Base-by-base conservation (phyloP, 2,888 invertebrate genomes). In the Catocala fraxini region DNA sequence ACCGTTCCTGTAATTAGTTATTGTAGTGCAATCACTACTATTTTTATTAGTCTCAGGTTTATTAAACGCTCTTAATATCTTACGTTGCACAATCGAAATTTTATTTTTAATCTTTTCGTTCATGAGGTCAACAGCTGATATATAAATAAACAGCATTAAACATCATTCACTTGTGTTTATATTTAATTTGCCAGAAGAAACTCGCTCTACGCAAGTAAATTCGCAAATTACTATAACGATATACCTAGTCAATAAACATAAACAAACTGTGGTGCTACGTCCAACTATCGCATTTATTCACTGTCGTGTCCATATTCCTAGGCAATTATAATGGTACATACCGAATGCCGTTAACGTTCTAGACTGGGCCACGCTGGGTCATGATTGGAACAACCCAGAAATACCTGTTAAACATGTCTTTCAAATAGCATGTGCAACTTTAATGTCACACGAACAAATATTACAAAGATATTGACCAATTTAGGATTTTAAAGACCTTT, bases 351-450 rank as follows among this genome's bases (percentile, higher is more conserved):
- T 80, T 82, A 77, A 61, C 68, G 68, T 63, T 68, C 79, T 78
- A 77, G 79, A 74, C 76, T 74, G 63, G 70, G 65, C 73, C 76
- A 74, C 75, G 75, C 66, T 67, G 68, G 74, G 71, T 71, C 75
- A 74, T 70, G 66, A 70, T 75, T 77, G 59, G 59, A 71, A 64
- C 67, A 75, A 76, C 53, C 71, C 69, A 75, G 76, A 73, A 67
- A 76, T 77, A 82, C 82, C 73, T 68, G 83, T 82, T 81, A 48
- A 57, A 73, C 75, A 68, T 73, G 81, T 72, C 67, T 73, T 69
- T 70, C 42, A 68, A 71, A 68, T 64, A 54, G 54, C 56, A 56
- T 64, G 55, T 61, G 39, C 63, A 65, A 53, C 65, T 68, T 47
- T 70, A 63, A 49, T 75, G 63, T 70, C 65, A 75, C 57, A 62